A percentile compares a stretch with the other conserved stretches of the same genome.
These are phyloP conservation scores for Heliconius ethilla DNA, from an alignment of 2,888 invertebrate genomes.

Conservation along the genomic window DNA sequence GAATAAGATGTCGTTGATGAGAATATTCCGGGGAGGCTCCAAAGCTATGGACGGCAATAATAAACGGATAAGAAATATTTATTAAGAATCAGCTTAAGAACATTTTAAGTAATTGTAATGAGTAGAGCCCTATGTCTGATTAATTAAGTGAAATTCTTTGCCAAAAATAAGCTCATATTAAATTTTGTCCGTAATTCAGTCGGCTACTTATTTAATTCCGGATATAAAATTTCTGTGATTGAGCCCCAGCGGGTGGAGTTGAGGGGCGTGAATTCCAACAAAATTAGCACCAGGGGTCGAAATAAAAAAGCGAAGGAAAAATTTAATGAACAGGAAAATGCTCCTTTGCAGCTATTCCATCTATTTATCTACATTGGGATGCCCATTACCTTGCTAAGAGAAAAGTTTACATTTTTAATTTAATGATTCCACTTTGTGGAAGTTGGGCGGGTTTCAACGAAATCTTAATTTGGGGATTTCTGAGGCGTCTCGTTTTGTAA, in stretches of 20 bases:
- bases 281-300: conserved; percentile 83
- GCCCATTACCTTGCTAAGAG: conserved; percentile 84
- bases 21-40: conserved; percentile 60
- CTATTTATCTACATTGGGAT: conserved; percentile 83
- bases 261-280: conserved; percentile 83
- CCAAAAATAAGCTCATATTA: conserved; percentile 77
- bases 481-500: conserved; percentile 83
- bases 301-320: conserved; percentile 83
- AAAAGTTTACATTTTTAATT: conserved; percentile 84
- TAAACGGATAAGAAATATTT: conserved; percentile 41
- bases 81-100: conserved; percentile 28
- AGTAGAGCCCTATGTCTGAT: conserved; percentile 58
- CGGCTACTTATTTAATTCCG: conserved; percentile 83
- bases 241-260: conserved; percentile 79
- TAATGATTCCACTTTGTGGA: conserved; percentile 84
- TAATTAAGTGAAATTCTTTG: conserved; percentile 71
- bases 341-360: conserved; percentile 83
- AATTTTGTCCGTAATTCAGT: conserved; percentile 77
- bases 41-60: conserved; percentile 36
- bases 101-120: conserved; percentile 44
- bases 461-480: conserved; percentile 83
- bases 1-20: conserved; percentile 75
- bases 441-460: conserved; percentile 82
- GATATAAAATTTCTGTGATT: conserved; percentile 83
- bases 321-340: conserved; percentile 84